These are phyloP conservation scores for Pachypsylla venusta DNA, from an alignment of 1,140 invertebrate genomes.

Conservation along the genomic window DNA sequence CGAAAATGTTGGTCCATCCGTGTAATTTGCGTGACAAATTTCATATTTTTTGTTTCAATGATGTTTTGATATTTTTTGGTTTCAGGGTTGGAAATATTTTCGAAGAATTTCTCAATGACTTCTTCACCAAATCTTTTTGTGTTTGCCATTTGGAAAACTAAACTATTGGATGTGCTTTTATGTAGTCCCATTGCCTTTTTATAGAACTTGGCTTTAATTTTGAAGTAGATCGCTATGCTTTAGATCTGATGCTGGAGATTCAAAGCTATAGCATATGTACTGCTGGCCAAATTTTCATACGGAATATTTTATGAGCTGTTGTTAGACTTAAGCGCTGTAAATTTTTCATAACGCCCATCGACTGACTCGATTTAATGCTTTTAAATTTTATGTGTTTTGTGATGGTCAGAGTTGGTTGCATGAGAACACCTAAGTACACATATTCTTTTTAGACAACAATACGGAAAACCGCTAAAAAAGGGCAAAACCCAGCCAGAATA, in stretches of 20 bases:
- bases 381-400: neutral
- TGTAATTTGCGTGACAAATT: neutral
- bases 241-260: neutral
- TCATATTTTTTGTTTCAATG: neutral
- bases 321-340: neutral
- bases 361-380: neutral
- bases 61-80: too few species aligned
- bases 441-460: too few species aligned
- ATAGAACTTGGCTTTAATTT: constrained; percentile 3
- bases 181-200: neutral
- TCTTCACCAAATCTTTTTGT: neutral
- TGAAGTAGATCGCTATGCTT: neutral
- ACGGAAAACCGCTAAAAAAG: too few species aligned
- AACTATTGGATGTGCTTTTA: neutral
- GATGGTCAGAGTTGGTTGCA: neutral
- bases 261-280: neutral
- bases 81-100: neutral
- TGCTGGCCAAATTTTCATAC: neutral
- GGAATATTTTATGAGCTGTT: neutral
- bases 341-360: neutral
- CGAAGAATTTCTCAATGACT: neutral
- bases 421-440: neutral
- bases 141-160: neutral
- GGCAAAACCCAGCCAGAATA: too few species aligned
- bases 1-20: neutral